Base-by-base conservation (phyloP, 2,113 vertebrate species). In the Cettia cetti region DNA sequence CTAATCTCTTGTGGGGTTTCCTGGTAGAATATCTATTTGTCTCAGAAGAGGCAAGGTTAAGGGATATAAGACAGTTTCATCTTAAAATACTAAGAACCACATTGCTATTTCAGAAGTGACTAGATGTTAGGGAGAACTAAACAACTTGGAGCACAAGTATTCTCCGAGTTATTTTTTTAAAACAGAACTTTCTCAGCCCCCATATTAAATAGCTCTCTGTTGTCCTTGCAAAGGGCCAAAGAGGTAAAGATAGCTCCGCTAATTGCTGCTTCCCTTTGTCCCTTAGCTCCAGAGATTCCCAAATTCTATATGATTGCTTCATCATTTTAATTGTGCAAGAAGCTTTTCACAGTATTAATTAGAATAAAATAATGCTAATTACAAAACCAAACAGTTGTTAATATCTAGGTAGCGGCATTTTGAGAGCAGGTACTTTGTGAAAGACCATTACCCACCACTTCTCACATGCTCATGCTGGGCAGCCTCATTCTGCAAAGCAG, bases 181-280 rank as follows among this genome's bases (percentile, higher is more conserved):
- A 54, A 54, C 13, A 64, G 37, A 37, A 20, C 45, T 89, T 90
- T 84, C 80, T 63, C 82, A 79, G 5, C 65, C 61, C 57, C 50
- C 44, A 52, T 24, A 75, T 78, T 86, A 89, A 92, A 82, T 22
- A 92, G 56, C 57, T 94, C 42, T 91, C 80, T 83, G n/a, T 83
- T 96, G 90, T 94, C 90, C 82, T 96, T 94, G 86, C 82, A 76
- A 94, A 95, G 93, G 82, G 80, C 90, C 82, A 90, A 94, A 93
- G 88, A 95, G 45, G 82, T 95, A 93, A 96, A 94, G 94, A 95
- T 90, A 94, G 92, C 57, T 92, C 56, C 52, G 37, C 88, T 96
- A 89, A 96, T 90, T 97, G 88, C 94, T 90, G 20, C 65, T 89
- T 95, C 76, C 44, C 65, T 90, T 89, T 86, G 85, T 94, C 82